Conservation (phyloP, 1,140 invertebrate genomes). For the Listronotus bonariensis region DNA sequence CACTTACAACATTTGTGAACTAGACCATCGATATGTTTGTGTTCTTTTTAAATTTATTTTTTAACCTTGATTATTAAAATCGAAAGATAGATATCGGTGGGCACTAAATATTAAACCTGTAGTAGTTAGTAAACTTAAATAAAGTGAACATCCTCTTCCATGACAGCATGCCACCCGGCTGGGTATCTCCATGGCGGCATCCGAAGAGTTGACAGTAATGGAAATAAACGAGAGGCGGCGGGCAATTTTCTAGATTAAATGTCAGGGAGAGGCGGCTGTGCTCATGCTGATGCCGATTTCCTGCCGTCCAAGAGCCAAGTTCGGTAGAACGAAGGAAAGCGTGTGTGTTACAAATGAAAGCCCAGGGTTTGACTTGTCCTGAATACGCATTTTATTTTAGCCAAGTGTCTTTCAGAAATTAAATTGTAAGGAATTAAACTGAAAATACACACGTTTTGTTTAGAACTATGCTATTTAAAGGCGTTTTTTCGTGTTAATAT, state of each 20-base stretch:
- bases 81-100: background rate
- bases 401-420: too few species aligned
- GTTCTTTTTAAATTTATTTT: too few species aligned
- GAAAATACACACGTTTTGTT: too few species aligned
- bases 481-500: too few species aligned
- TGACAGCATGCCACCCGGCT: constrained; percentile 37
- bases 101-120: constrained; percentile 31
- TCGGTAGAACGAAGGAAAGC: background rate
- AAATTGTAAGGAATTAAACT: too few species aligned
- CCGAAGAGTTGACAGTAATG: constrained; percentile 62
- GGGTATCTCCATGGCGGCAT: constrained; percentile 38
- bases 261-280: constrained; percentile 53
- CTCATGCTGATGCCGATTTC: constrained; percentile 20
- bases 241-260: constrained; percentile 61
- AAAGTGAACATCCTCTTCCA: constrained; percentile 35
- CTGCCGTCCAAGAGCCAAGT: constrained; percentile 5
- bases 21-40: too few species aligned
- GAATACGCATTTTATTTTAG: too few species aligned
- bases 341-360: background rate
- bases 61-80: too few species aligned
- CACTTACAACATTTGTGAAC: too few species aligned
- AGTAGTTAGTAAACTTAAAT: constrained; percentile 30
- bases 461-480: too few species aligned
- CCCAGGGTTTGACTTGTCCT: background rate
- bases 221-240: constrained; percentile 59